Base-by-base conservation (phyloP, 2,888 invertebrate genomes). In the Papilio demoleus region DNA sequence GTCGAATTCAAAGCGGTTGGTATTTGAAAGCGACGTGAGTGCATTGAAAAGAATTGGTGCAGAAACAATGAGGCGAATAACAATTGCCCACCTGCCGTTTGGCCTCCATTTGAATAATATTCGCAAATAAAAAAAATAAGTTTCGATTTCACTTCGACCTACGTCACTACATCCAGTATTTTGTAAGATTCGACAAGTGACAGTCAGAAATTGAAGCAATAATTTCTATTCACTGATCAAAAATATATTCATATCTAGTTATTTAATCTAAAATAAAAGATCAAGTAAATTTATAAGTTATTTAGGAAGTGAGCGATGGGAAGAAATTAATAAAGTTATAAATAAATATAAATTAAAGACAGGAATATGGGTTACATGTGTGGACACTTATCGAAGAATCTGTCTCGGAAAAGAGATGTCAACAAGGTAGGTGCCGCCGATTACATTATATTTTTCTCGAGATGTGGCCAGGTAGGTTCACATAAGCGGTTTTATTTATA, bases 401-500 rank as follows among this genome's bases (percentile, higher is more conserved):
- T 24, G 60, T 63, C 47, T 74, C 74, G 70, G 71, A 73, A 81
- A 78, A 79, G 78, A 83, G 84, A 86, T 88, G 90, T 90, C 90
- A 89, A 85, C 87, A 81, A 76, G 80, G 79, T 79, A 80, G 80
- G 78, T 80, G 61, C 68, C 19, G 61, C 68, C 19, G 65, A 79
- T 82, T 82, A 74, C 74, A 72, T 73, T 77, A 75, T 74, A 71
- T 78, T 77, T 74, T 84, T 79, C 77, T 75, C 73, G 76, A 82
- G 81, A 83, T 77, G 82, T 83, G 81, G 81, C 81, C 88, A 88
- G 88, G 88, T 88, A 88, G 79, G 80, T 73, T 77, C 81, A 84
- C 81, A 86, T 88, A 86, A 84, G 83, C 80, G 83, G 80, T 85
- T 86, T 86, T 90, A 90, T 90, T 90, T 90, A 89, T 87, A 88